Percentiles rank a stretch among this genome's conserved stretches.
phyloP scores from a whole-genome alignment of 92 coral and sea anemone genomes.

The Epizoanthus stellaris region DNA sequence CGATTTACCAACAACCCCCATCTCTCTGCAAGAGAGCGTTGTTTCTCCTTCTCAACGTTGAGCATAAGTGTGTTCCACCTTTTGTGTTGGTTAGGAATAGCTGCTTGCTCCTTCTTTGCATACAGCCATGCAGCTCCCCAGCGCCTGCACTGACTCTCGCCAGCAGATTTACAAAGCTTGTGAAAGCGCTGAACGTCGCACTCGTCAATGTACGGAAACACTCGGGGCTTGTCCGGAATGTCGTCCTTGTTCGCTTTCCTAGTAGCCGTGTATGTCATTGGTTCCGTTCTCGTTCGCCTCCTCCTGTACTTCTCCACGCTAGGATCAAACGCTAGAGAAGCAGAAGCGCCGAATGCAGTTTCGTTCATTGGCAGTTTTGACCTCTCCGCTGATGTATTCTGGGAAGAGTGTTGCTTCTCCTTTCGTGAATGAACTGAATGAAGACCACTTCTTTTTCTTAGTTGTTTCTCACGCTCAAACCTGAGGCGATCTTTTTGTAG shows the following conservation, averaged over 20 bases:
- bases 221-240: not conserved
- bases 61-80: slow-evolving; percentile 69
- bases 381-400: not conserved
- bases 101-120: slow-evolving; percentile 77
- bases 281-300: slow-evolving; percentile 34
- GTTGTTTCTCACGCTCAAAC: slow-evolving; percentile 82
- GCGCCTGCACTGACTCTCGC: slow-evolving; percentile 61
- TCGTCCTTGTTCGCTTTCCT: slow-evolving; percentile 30
- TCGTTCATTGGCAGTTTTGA: slow-evolving; percentile 64
- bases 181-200: slow-evolving; percentile 59
- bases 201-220: slow-evolving; percentile 65
- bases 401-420: slow-evolving; percentile 17
- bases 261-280: not conserved
- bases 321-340: slow-evolving; percentile 83
- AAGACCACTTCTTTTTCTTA: slow-evolving; percentile 64
- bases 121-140: slow-evolving; percentile 85
- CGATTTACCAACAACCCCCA: slow-evolving; percentile 37
- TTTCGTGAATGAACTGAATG: slow-evolving; percentile 52
- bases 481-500: slow-evolving; percentile 72
- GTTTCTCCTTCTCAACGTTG: slow-evolving; percentile 71
- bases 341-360: slow-evolving; percentile 73
- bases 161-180: slow-evolving; percentile 67
- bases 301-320: slow-evolving; percentile 51
- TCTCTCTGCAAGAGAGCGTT: slow-evolving; percentile 49
- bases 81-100: slow-evolving; percentile 37